These are phyloP conservation scores for Rattus rattus DNA, from an alignment of 2,113 vertebrate genomes.

Conservation along the genomic window DNA sequence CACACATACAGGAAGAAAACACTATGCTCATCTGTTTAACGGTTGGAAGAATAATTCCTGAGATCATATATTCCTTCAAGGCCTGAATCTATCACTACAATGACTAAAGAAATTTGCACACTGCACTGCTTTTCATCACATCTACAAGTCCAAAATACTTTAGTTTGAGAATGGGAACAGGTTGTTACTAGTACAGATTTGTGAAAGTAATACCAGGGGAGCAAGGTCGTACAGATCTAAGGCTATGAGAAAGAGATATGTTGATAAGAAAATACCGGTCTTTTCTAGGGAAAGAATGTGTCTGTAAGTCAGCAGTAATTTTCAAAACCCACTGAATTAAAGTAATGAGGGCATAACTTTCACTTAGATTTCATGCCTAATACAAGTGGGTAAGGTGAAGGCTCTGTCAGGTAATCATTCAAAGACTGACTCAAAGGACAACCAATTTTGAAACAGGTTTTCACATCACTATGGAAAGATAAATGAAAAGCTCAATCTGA, in stretches of 20 bases:
- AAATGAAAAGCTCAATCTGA: neutral
- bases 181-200: neutral
- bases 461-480: neutral
- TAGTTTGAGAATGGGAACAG: neutral
- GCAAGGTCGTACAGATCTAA: neutral
- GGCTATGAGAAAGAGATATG: neutral
- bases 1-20: neutral
- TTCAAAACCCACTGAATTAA: slow-evolving; percentile 26
- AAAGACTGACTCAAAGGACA: neutral
- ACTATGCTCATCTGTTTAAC: neutral
- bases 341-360: slow-evolving; percentile 18
- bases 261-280: slow-evolving; percentile 6
- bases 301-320: neutral
- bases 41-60: neutral
- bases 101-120: neutral
- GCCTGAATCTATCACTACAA: neutral
- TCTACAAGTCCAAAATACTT: slow-evolving; percentile 21
- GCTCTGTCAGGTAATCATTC: neutral
- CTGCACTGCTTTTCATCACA: neutral
- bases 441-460: neutral
- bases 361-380: slow-evolving; percentile 1
- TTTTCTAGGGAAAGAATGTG: neutral
- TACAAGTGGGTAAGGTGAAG: neutral
- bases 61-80: neutral
- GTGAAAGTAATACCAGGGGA: neutral